Evolutionary conservation across 2,888 invertebrate genomes (phyloP).

Genomic region (Anoncus sp.): DNA sequence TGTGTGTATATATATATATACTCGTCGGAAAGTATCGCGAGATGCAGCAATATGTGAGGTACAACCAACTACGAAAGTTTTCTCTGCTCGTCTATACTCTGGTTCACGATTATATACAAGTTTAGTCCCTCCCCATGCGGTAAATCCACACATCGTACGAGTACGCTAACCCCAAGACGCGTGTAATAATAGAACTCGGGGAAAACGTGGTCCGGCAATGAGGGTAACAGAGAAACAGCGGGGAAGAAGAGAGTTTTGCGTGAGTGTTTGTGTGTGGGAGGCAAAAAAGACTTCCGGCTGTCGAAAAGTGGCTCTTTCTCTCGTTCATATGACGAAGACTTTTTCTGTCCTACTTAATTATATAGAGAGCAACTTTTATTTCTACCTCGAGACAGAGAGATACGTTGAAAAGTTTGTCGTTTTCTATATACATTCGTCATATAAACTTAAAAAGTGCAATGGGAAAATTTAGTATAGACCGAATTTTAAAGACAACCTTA

Average conservation of each 20-base stretch:
- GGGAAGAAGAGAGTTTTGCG: neutral
- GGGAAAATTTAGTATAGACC: too few relatives aligned
- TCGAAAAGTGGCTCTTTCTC: conserved; percentile 1
- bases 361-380: too few relatives aligned
- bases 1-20: neutral
- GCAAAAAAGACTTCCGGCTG: conserved; percentile 30
- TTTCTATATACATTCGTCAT: too few relatives aligned
- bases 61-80: conserved; percentile 51
- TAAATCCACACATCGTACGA: conserved; percentile 26
- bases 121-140: conserved; percentile 44
- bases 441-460: too few relatives aligned
- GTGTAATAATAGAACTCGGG: conserved; percentile 68
- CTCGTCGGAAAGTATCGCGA: conserved; percentile 11
- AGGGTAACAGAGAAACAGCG: conserved; percentile 36
- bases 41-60: conserved; percentile 19
- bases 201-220: conserved; percentile 55
- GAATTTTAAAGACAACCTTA: too few relatives aligned
- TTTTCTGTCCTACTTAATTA: neutral
- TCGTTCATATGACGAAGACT: conserved; percentile 42
- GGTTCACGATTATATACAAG: conserved; percentile 15
- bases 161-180: conserved; percentile 62
- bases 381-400: too few relatives aligned
- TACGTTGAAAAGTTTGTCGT: too few relatives aligned
- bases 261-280: conserved; percentile 5
- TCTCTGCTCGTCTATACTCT: conserved; percentile 19